Percentiles rank a stretch among this genome's conserved stretches.
These are phyloP conservation scores for Montipora sp. DNA, from an alignment of 64 coral and sea anemone genomes.

Conservation along the genomic window DNA sequence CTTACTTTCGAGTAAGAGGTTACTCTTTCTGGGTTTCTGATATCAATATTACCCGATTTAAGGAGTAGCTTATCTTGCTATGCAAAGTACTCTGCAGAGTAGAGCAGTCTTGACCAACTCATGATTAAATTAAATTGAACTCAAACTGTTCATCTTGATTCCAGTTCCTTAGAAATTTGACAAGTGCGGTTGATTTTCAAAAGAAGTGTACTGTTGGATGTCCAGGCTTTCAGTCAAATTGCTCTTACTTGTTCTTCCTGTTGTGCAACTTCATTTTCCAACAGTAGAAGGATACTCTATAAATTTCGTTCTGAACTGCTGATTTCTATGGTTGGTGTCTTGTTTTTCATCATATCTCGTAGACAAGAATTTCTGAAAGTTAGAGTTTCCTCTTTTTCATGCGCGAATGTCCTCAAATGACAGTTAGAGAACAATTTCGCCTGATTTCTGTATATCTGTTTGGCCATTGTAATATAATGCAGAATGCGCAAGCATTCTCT, in stretches of 20 bases:
- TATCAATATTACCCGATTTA: no score
- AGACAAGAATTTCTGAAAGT: not conserved
- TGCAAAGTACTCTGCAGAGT: no score
- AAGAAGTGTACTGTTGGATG: no score
- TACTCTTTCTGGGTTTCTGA: no score
- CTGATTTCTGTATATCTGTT: slow-evolving; percentile 36
- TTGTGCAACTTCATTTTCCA: slow-evolving; percentile 49
- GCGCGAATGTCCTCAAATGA: not conserved
- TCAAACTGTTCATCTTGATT: no score
- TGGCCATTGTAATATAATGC: not conserved
- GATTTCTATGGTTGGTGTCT: not conserved
- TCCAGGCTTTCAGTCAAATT: not conserved
- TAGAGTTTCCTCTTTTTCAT: not conserved
- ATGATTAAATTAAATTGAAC: no score
- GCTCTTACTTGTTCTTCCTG: slow-evolving; percentile 37
- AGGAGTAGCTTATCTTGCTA: no score
- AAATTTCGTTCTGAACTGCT: not conserved
- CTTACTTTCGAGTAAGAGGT: no score
- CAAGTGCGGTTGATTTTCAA: no score
- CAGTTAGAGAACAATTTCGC: not conserved
- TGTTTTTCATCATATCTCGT: not conserved
- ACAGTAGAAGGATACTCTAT: not conserved
- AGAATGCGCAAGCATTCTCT: no score
- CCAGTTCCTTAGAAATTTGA: no score
- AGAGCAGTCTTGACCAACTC: no score